Evolutionary conservation across 2,888 invertebrate species (phyloP), one percentile per base, ranked within the genome.

Genomic region (Phasia obesa): DNA sequence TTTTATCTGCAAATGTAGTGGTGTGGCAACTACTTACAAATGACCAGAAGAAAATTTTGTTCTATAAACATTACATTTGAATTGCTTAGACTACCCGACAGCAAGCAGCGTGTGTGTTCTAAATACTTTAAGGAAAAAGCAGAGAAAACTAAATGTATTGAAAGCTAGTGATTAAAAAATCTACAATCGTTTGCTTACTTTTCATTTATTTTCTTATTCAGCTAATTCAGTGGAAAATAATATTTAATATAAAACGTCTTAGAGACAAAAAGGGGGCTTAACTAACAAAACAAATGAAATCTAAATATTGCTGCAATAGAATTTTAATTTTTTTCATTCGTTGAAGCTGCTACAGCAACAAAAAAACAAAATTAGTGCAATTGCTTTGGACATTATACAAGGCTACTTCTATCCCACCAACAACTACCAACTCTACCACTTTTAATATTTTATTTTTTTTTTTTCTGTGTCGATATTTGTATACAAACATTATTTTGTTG

Each of bases 361-460:
- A 47, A 7, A 55, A 79, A 79, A 47, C 15, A 55, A 79, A 79
- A 71, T 83, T 47, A 83, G 51, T 55, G 79, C 79, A 83, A 83
- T 83, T 83, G 79, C 83, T 73, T 76, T 79, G 55, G 83, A 83
- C 82, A 57, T 78, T 74, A 74, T 53, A 74, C 83, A 76, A 65
- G 53, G 75, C 79, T 83, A 76, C 83, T 55, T 67, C 51, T 17
- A 70, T 31, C 69, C 65, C 31, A 38, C 19, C 31, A 38, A 21
- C 57, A 53, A 11, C 59, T 17, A 59, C 42, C 47, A 77, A 0
- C 19, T 53, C 47, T n/a, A 44, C 17, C 11, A 23, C 55, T 60
- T 60, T 67, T 73, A 67, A 74, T 69, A 67, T 47, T 80, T 67
- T 67, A 19, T 9, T 49, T 47, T 47, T 80, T 67, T 67, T 47